Base-by-base conservation (phyloP, 2,888 invertebrate species). In the Temnothorax unifasciatus region DNA sequence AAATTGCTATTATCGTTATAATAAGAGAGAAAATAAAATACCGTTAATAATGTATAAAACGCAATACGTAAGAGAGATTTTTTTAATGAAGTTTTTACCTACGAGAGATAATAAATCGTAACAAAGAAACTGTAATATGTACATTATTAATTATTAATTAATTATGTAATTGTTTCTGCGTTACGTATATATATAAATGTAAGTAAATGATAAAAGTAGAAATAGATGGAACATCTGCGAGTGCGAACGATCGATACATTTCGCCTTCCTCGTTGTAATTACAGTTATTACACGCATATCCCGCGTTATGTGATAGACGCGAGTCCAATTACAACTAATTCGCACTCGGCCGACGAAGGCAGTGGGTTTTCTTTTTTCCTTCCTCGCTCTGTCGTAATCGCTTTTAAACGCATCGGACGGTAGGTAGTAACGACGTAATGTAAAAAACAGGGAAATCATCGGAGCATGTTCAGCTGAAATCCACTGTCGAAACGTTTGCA, bases 381-480 rank as follows among this genome's bases (percentile, higher is more conserved):
- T 75, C 18, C 38, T 2, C 3, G 41, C 8, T 29, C 50, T 75
- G 63, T 74, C 63, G 82, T 82, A 82, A 82, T 52, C 59, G 11
- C 41, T 63, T 76, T 73, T 63, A 41, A 44, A 44, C 29, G 63
- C 52, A 44, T 76, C 61, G 25, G 41, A 25, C 52, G 41, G 41
- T n/a, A 9, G 41, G 41, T 41, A 76, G 15, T 63, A 75, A 82
- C 75, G 64, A 76, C 5, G 63, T 76, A 82, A 82, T n/a, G 41
- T 75, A 63, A 79, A 18, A 79, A 47, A 63, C 29, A 25, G 76
- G 25, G 64, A 79, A 85, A 79, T 81, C 79, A 66, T 83, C 71
- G 29, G 44, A 71, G 75, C 73, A 66, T n/a, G 81, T 76, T 66
- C 47, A 74, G 21, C 13, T 52, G 81, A 77, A 63, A 68, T 77